Conservation (phyloP, 2,888 invertebrate species). For the Griposia aprilina region DNA sequence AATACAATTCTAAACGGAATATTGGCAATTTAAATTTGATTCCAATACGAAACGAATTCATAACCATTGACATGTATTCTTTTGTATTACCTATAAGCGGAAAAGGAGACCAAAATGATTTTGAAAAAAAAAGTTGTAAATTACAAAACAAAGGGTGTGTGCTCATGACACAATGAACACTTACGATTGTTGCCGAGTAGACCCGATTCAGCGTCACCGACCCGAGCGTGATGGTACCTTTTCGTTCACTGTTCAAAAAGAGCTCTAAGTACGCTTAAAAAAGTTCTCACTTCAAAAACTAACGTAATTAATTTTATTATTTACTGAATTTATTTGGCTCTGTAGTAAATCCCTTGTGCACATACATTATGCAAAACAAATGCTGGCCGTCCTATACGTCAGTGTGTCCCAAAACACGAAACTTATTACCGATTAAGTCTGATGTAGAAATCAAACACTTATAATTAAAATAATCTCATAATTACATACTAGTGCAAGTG, state of each 20-base stretch:
- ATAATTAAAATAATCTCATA: constrained; percentile 64
- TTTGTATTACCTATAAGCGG: neutral
- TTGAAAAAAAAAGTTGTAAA: too few relatives aligned
- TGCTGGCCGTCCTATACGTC: neutral
- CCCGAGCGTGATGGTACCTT: neutral
- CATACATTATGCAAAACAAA: neutral
- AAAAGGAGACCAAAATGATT: neutral
- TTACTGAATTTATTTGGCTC: neutral
- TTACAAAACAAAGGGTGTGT: too few relatives aligned
- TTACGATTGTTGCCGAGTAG: neutral
- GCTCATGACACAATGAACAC: neutral
- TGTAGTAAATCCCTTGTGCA: neutral
- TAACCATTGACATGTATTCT: constrained; percentile 25
- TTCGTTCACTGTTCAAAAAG: neutral
- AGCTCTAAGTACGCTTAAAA: too few relatives aligned
- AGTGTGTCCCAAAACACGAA: constrained; percentile 36
- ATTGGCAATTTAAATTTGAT: constrained; percentile 11
- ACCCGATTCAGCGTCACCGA: neutral
- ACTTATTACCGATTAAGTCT: constrained; percentile 52
- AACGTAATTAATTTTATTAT: neutral
- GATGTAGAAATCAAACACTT: constrained; percentile 55
- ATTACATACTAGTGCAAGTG: constrained; percentile 63
- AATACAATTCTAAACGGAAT: constrained; percentile 10
- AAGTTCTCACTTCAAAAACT: neutral
- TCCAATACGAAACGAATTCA: constrained; percentile 11